Conservation (phyloP, 1,140 invertebrate species). For the Leptinotarsa undecemlineata region DNA sequence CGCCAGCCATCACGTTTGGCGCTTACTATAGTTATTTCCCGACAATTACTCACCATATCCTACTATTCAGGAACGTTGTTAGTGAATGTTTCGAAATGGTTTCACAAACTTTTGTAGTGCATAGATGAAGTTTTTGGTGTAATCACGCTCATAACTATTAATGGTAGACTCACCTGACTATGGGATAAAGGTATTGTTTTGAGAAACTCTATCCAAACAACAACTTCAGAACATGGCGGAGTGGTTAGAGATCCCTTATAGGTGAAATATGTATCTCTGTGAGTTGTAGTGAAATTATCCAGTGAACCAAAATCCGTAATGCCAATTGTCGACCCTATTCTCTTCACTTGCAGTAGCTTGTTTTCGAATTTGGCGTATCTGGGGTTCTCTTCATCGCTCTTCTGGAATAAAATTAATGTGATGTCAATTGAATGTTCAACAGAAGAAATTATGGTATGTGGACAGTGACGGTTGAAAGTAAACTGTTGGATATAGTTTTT, state of each 20-base stretch:
- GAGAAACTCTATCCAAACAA: constrained; percentile 87
- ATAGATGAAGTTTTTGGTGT: too few relatives aligned
- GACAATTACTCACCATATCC: too few relatives aligned
- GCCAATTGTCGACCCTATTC: constrained; percentile 55
- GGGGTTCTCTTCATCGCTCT: constrained; percentile 35
- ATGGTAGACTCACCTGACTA: constrained; percentile 66
- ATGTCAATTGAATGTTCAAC: too few relatives aligned
- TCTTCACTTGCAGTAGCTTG: constrained; percentile 59
- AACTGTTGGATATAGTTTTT: too few relatives aligned
- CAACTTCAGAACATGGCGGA: constrained; percentile 86
- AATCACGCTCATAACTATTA: too few relatives aligned
- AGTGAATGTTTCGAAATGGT: too few relatives aligned
- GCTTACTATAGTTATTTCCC: too few relatives aligned
- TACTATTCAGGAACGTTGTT: too few relatives aligned
- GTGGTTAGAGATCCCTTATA: constrained; percentile 91
- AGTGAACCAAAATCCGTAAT: constrained; percentile 61
- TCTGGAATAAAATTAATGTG: not conserved
- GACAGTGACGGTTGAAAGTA: too few relatives aligned
- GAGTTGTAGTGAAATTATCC: constrained; percentile 60
- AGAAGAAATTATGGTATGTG: too few relatives aligned
- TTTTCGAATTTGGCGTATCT: constrained; percentile 63
- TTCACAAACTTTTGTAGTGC: too few relatives aligned
- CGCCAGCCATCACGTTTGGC: too few relatives aligned
- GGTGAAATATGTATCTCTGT: constrained; percentile 69
- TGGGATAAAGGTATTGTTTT: constrained; percentile 74